These are phyloP conservation scores for Cygnus atratus DNA, from an alignment of 2,113 vertebrate species.

Conservation along the genomic window DNA sequence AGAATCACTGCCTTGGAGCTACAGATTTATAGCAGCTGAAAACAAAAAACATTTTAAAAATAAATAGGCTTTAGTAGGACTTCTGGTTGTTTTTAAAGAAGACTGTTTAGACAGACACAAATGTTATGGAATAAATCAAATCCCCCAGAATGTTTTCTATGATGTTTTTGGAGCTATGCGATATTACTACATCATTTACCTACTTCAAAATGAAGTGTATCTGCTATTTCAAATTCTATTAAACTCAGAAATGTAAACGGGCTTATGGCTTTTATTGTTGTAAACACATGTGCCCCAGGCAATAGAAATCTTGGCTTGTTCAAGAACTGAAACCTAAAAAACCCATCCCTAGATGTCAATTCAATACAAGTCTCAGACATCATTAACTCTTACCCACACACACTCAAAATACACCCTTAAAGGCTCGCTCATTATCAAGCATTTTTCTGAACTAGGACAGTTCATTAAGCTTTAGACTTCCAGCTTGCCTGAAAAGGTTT, in stretches of 20 bases:
- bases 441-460: background rate
- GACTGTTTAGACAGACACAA: background rate
- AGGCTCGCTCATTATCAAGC: background rate
- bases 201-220: background rate
- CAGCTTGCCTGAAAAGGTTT: background rate
- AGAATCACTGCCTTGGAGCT: background rate
- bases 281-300: slow-evolving; percentile 13
- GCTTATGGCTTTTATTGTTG: background rate
- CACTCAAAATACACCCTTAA: background rate
- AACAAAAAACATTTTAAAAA: slow-evolving; percentile 32
- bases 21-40: slow-evolving; percentile 9
- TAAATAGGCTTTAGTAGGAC: background rate
- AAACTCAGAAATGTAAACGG: slow-evolving; percentile 23
- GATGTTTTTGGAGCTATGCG: background rate
- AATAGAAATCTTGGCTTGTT: background rate
- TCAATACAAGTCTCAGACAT: background rate
- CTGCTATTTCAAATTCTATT: slow-evolving; percentile 14
- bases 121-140: background rate
- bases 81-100: background rate
- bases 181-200: background rate
- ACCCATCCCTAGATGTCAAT: background rate
- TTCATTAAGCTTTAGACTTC: background rate
- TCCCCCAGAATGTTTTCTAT: background rate
- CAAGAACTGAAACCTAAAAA: background rate
- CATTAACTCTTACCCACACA: background rate